phyloP scores from a whole-genome alignment of 2,113 vertebrate species.

The Fulica atra region DNA sequence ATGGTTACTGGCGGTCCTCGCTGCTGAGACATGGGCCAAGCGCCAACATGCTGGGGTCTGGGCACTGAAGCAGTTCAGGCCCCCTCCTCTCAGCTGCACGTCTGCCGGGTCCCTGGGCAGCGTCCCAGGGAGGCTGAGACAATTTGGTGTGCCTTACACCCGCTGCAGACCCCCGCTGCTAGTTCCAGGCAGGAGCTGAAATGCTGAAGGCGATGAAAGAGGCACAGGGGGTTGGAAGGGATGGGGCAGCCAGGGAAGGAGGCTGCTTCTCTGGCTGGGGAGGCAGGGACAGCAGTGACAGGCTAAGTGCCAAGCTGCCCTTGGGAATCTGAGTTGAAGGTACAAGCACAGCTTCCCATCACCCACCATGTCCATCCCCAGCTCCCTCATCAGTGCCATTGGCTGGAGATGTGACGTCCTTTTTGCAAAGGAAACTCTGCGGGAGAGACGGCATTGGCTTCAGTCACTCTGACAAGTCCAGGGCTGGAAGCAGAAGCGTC shows the following conservation, averaged over 20 bases:
- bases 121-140: neutral
- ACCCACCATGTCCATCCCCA: neutral
- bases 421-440: neutral
- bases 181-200: neutral
- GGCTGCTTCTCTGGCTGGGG: neutral
- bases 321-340: neutral
- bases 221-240: neutral
- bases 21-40: neutral
- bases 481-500: neutral
- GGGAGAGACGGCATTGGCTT: neutral
- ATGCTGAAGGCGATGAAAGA: neutral
- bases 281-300: neutral
- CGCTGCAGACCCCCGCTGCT: neutral
- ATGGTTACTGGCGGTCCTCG: neutral
- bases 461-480: neutral
- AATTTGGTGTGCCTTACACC: neutral
- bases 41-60: rapidly evolving
- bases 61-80: neutral
- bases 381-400: rapidly evolving
- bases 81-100: neutral
- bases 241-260: neutral
- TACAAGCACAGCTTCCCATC: neutral
- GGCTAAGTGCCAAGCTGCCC: conserved; percentile 4
- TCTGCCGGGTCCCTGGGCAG: neutral
- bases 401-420: rapidly evolving